Conservation (phyloP, 1,140 invertebrate genomes). For the Gryon sp. region DNA sequence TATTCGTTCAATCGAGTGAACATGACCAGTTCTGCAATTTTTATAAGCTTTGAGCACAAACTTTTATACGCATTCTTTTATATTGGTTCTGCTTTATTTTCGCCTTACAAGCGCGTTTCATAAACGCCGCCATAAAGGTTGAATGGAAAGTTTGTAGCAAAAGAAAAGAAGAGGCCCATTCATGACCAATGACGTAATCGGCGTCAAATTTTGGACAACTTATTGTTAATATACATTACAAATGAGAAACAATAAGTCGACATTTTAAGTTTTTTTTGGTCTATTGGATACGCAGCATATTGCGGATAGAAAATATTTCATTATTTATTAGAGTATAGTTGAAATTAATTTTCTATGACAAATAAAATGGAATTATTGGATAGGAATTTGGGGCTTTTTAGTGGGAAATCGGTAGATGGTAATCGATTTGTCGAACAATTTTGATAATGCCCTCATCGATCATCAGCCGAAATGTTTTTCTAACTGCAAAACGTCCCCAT, state of each 20-base stretch:
- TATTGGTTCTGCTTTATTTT: slow-evolving; percentile 63
- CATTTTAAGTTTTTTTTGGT: too few relatives aligned
- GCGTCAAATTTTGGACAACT: slow-evolving; percentile 27
- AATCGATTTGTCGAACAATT: slow-evolving; percentile 25
- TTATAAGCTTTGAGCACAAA: slow-evolving; percentile 63
- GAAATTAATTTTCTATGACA: not conserved
- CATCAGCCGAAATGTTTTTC: slow-evolving; percentile 37
- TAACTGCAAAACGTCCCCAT: slow-evolving; percentile 40
- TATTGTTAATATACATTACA: too few relatives aligned
- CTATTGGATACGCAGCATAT: too few relatives aligned
- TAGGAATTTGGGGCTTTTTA: not conserved
- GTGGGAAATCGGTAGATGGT: slow-evolving; percentile 6
- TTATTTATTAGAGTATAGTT: too few relatives aligned
- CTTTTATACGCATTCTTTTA: slow-evolving; percentile 66
- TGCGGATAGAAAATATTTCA: too few relatives aligned
- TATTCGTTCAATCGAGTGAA: slow-evolving; percentile 65
- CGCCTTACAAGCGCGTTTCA: slow-evolving; percentile 59
- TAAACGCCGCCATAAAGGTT: slow-evolving; percentile 58
- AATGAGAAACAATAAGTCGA: too few relatives aligned
- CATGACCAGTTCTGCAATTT: slow-evolving; percentile 65
- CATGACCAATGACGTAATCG: slow-evolving; percentile 7
- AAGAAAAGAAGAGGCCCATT: slow-evolving; percentile 29
- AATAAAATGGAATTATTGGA: not conserved
- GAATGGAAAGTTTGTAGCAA: slow-evolving; percentile 58
- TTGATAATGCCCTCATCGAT: slow-evolving; percentile 31